phyloP scores from a whole-genome alignment of 2,888 invertebrate genomes.

The Pasiphila rectangulata region DNA sequence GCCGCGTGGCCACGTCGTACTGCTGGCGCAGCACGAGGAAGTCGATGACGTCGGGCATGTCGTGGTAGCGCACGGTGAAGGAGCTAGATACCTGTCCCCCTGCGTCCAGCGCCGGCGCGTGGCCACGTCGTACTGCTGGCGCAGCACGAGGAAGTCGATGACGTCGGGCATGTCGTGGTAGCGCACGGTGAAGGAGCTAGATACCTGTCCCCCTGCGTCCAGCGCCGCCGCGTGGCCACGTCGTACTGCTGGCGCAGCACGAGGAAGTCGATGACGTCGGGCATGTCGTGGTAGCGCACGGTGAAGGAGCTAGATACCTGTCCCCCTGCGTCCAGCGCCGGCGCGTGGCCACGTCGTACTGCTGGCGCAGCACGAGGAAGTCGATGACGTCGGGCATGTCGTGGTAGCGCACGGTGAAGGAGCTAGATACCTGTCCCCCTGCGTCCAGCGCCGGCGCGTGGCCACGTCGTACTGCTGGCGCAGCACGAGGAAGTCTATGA shows the following conservation, averaged over 20 bases:
- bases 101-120: neutral
- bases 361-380: conserved; percentile 7
- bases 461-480: neutral
- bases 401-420: conserved; percentile 42
- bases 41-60: neutral
- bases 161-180: neutral
- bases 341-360: neutral
- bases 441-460: neutral
- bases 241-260: neutral
- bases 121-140: neutral
- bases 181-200: no score
- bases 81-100: neutral
- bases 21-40: neutral
- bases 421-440: conserved; percentile 15
- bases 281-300: neutral
- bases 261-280: neutral
- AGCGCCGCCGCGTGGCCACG: neutral
- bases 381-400: neutral
- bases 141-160: neutral
- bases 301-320: neutral
- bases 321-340: neutral
- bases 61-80: no score
- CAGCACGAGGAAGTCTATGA: neutral
- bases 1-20: neutral
- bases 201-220: neutral